phyloP scores from a whole-genome alignment of 2,113 vertebrate species.

The Nothocercus nigrocapillus region DNA sequence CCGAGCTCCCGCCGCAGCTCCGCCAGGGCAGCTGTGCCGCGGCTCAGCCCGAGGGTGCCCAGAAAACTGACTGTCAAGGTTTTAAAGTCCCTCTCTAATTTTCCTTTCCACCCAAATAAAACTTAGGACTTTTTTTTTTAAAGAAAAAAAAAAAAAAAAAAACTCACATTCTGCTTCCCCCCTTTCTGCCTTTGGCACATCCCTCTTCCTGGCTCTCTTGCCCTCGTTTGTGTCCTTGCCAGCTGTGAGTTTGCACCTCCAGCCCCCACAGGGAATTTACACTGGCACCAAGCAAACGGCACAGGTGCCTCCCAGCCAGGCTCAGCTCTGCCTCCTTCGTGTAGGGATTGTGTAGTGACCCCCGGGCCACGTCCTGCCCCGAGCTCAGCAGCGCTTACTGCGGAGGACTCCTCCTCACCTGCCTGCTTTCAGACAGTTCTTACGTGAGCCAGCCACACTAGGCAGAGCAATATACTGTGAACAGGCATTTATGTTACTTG shows the following conservation, averaged over 20 bases:
- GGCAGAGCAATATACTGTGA: background rate
- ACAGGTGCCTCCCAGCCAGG: background rate
- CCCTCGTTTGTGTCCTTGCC: background rate
- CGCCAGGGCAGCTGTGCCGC: background rate
- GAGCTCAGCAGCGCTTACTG: background rate
- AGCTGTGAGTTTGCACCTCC: background rate
- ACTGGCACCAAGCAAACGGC: background rate
- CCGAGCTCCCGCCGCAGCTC: too few species aligned
- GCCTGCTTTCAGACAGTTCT: accelerated
- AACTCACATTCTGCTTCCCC: background rate
- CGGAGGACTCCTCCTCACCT: accelerated
- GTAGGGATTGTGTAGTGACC: background rate
- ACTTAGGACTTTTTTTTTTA: background rate
- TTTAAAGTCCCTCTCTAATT: background rate
- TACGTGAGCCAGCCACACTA: background rate
- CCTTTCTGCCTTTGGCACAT: background rate
- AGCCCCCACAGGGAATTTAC: background rate
- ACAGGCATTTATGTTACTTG: background rate
- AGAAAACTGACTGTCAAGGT: background rate
- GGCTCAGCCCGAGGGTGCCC: too few species aligned
- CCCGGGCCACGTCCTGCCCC: background rate
- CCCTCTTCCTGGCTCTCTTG: accelerated
- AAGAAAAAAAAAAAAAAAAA: too few species aligned
- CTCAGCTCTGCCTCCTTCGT: background rate
- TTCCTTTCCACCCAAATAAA: background rate